Base-by-base conservation (phyloP, 2,888 invertebrate genomes). In the Xestia c-nigrum region DNA sequence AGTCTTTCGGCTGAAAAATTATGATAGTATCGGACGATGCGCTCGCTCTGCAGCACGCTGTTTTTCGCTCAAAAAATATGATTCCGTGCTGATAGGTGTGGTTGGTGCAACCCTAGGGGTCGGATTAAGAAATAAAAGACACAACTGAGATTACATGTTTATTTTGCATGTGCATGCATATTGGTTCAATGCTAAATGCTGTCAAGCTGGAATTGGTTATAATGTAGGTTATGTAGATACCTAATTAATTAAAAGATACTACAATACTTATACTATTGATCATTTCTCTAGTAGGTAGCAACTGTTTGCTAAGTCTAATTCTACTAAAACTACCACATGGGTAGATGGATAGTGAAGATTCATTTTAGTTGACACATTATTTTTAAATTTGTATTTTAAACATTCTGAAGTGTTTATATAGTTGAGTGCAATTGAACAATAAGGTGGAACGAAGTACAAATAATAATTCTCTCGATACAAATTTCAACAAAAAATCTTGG, bases 141-240 rank as follows among this genome's bases (percentile, higher is more conserved):
- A 76, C 43, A 69, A 68, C 9, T 76, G 72, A 88, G 87, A 87
- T 87, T 88, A 89, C 76, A 87, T 69, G 65, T 89, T 88, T 89
- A 90, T 87, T 88, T 81, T 76, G 82, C 77, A 85, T 80, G 75
- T 81, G 76, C 84, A 76, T 85, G 79, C 74, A 78, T 80, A 73
- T 76, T 76, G 74, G 50, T 71, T 76, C 67, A 84, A 77, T 72
- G 79, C 38, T 81, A 74, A 73, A 80, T 81, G 67, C 67, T 76
- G 71, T 63, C 74, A 88, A 83, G 78, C 88, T 83, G 74, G 72
- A 72, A 73, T 83, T 50, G 65, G 81, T 84, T 87, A 81, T 61
- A 85, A 73, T 74, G 46, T 78, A 73, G 70, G 38, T 78, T 31
- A 31, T 31, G 31, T 31, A 31, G 31, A 31, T 31, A 31, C 31